Conservation (phyloP, 2,888 invertebrate genomes). For the Lasioglossum marginatum region DNA sequence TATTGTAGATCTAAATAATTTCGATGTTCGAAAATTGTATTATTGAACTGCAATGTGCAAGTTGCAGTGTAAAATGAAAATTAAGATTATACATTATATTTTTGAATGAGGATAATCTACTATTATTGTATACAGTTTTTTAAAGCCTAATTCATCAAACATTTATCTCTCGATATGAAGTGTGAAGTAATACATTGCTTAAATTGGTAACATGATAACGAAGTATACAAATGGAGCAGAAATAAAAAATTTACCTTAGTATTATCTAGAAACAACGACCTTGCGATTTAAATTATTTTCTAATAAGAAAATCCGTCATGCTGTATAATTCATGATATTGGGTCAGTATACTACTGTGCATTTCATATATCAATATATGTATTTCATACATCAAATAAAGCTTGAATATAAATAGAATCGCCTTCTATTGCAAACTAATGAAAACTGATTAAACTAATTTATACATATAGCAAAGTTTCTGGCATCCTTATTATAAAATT, state of each 20-base stretch:
- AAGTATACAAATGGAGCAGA: slow-evolving; percentile 22
- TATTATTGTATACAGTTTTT: background rate
- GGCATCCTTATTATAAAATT: background rate
- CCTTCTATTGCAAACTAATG: too few species aligned
- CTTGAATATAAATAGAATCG: too few species aligned
- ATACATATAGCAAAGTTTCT: too few species aligned
- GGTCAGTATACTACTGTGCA: background rate
- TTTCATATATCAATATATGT: background rate
- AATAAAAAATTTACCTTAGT: slow-evolving; percentile 5
- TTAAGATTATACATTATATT: background rate
- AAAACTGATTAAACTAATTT: too few species aligned
- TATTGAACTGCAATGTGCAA: background rate
- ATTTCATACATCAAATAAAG: background rate
- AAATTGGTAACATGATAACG: slow-evolving; percentile 9
- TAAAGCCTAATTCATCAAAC: background rate
- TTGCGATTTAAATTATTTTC: background rate
- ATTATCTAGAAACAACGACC: background rate
- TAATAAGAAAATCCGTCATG: background rate
- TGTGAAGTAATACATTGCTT: slow-evolving; percentile 11
- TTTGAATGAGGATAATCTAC: background rate
- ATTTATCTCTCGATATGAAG: background rate
- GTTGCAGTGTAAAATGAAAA: background rate
- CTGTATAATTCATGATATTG: background rate
- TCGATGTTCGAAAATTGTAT: background rate
- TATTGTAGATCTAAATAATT: background rate